Percentiles rank a stretch among this genome's conserved stretches.
Evolutionary conservation across 2,113 vertebrate species (phyloP).

Genomic region (Seriola aureovittata): DNA sequence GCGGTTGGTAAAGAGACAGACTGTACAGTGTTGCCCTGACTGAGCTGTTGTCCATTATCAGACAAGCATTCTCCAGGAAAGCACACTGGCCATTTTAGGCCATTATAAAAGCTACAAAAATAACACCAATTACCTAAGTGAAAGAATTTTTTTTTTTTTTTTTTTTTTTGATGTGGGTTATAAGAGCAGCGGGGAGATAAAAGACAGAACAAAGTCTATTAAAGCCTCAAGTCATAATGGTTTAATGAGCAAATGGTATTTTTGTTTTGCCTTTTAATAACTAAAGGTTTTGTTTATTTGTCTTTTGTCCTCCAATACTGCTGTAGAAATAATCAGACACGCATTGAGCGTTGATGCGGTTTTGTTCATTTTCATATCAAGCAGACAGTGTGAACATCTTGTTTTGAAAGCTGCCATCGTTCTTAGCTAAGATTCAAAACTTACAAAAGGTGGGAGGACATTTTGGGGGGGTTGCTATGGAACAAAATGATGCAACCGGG

Average conservation of each 20-base stretch:
- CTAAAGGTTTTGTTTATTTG: constrained; percentile 9
- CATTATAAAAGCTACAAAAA: constrained; percentile 56
- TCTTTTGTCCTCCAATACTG: neutral
- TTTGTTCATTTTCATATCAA: neutral
- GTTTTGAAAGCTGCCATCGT: neutral
- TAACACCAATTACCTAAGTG: constrained; percentile 37
- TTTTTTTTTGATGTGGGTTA: neutral
- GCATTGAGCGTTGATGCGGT: neutral
- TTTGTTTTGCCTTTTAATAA: neutral
- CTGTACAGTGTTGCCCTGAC: constrained; percentile 31
- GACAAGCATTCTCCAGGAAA: constrained; percentile 42
- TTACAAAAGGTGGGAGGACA: neutral
- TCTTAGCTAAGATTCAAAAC: neutral
- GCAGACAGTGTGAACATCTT: neutral
- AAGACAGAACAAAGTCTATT: constrained; percentile 17
- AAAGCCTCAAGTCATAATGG: constrained; percentile 1
- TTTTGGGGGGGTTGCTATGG: neutral
- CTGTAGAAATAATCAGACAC: neutral
- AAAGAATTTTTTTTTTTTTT: constrained; percentile 15
- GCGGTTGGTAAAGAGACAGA: constrained; percentile 28
- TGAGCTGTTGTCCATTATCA: constrained; percentile 60
- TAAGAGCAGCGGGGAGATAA: neutral
- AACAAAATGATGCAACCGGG: no score
- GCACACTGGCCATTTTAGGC: constrained; percentile 26
- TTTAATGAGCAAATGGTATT: constrained; percentile 17